A percentile compares a stretch with the other conserved stretches of the same genome.
Evolutionary conservation across 2,888 invertebrate genomes (phyloP).

Genomic region (Ormyrus labotus): DNA sequence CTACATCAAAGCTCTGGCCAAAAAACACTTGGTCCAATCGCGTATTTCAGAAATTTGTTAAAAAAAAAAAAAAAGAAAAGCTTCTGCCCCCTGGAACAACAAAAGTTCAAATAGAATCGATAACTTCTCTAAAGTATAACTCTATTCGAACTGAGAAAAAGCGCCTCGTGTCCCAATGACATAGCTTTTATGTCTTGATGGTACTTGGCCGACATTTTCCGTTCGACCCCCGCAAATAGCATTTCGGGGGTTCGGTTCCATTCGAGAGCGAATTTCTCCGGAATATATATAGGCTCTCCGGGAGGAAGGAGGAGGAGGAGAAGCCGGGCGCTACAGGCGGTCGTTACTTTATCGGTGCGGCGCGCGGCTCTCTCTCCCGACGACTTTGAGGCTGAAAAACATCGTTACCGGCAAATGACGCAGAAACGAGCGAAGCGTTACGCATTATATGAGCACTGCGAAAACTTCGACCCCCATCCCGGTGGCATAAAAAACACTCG

Average conservation of each 20-base stretch:
- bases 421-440: conserved; percentile 37
- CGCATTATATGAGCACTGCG: neutral
- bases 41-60: conserved; percentile 3
- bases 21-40: too few species aligned
- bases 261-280: too few species aligned
- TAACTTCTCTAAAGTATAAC: conserved; percentile 17
- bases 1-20: too few species aligned
- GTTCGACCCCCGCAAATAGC: conserved; percentile 25
- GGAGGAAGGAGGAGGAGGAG: neutral
- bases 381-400: conserved; percentile 43
- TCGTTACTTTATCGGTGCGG: conserved; percentile 48
- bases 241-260: conserved; percentile 21
- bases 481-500: too few species aligned
- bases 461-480: neutral
- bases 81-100: too few species aligned
- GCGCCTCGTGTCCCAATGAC: conserved; percentile 44
- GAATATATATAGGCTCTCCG: neutral
- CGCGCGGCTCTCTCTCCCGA: neutral
- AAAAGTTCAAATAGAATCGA: neutral
- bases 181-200: conserved; percentile 48
- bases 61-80: neutral
- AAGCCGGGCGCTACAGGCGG: conserved; percentile 27
- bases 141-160: conserved; percentile 28
- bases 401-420: conserved; percentile 55
- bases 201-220: conserved; percentile 53